Evolutionary conservation across 92 coral and sea anemone genomes (phyloP), one percentile per base, ranked within the genome.

Genomic region (Montipora capitata): DNA sequence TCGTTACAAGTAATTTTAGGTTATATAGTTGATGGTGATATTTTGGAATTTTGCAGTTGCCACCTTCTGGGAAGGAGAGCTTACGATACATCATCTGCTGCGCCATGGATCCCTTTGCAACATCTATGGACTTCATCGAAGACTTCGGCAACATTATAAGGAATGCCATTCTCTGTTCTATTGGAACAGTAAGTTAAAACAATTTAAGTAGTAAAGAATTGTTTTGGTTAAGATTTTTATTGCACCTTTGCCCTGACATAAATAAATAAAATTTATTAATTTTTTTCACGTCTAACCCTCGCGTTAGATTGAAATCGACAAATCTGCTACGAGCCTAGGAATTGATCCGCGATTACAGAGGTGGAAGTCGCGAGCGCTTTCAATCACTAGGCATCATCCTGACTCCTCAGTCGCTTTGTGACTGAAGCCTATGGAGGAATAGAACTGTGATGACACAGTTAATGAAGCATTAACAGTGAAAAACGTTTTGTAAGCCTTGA

Each of bases 81-180:
- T 62, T 85, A 62, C 74, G 82, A 8, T 85, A 85, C 76, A 85
- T 85, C 76, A 76, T 85, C 89, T 72, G 88, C 15, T 72, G 80
- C n/a, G 73, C 82, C 44, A 74, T 76, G 74, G 89, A 84, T 70
- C 88, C 88, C 43, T 84, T 72, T 40, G 80, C 88, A 56, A 84
- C 88, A 7, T 84, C 88, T 9, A 84, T 84, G 88, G 81, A 84
- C 72, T 80, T 80, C 76, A 70, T 82, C 18, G 78, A 82, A 14
- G 54, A 70, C 27, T 67, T 69, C 27, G 86, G 77, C 66, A 8
- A 11, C 68, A 82, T 70, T 11, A 82, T 82, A 11, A 82, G 86
- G 49, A 82, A 82, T 49, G 77, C 86, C 4, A 68, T 82, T 82
- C 78, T 82, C 78, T 16, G 49, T 68, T 82, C 86, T 38, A 42